phyloP scores from a whole-genome alignment of 2,113 vertebrate genomes.

The Otolemur garnettii region DNA sequence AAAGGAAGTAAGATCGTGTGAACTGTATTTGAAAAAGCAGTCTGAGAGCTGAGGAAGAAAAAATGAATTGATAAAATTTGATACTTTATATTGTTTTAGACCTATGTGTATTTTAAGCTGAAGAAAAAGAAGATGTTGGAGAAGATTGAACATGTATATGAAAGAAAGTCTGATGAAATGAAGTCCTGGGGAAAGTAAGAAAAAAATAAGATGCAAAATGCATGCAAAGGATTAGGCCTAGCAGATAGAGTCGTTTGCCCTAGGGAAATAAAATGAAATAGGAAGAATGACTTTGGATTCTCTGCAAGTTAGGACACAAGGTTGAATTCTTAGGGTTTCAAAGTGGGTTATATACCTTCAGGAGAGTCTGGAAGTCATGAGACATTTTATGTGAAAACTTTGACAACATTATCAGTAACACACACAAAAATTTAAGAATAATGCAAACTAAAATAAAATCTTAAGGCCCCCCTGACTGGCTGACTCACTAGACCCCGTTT shows the following conservation, averaged over 20 bases:
- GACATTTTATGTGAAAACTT: neutral
- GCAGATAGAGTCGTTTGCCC: neutral
- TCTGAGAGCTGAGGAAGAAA: neutral
- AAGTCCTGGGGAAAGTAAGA: neutral
- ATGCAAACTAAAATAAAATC: too few species aligned
- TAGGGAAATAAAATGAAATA: neutral
- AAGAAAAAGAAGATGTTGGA: neutral
- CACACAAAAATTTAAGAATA: neutral
- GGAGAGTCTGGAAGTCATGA: rapidly evolving
- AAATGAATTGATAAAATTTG: neutral
- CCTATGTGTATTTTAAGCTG: neutral
- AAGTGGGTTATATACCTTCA: neutral
- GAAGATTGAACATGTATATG: neutral
- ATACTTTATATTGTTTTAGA: neutral
- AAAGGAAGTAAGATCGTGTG: neutral
- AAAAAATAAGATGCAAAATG: neutral
- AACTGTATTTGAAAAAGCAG: neutral
- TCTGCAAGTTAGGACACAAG: neutral
- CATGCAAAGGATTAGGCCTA: neutral
- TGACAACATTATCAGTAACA: neutral
- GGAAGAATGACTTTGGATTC: neutral
- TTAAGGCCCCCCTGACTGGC: too few species aligned
- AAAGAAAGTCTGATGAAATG: neutral
- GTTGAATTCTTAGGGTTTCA: neutral
- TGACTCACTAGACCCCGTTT: too few species aligned